Evolutionary conservation across 2,797 vertebrate genomes (phyloP), one percentile per base, ranked within the genome.

Genomic region (Esox masquinongy): DNA sequence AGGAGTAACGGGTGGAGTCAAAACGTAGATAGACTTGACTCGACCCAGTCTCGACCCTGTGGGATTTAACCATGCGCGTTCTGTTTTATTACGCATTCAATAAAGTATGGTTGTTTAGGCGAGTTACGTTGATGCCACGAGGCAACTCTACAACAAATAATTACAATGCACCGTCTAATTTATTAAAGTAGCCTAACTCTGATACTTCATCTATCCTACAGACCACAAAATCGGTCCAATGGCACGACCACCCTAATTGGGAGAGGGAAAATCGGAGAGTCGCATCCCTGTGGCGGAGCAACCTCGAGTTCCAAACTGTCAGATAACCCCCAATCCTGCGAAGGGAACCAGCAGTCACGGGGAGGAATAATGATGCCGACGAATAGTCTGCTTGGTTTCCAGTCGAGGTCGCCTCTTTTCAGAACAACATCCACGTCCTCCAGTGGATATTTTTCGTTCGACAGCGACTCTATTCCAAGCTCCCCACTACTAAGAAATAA

Each of bases 381-480:
- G 5, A 91, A 88, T 90, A 93, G 93, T 80, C 94, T 94, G 5
- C 88, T 85, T 71, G 94, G 92, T 56, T 95, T 93, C 90, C 94
- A 93, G 85, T 95, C 89, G 69, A 94, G 96, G 82, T 94, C 95
- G 68, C 94, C 95, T 75, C 85, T 94, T 78, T 95, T 92, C 91
- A 92, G 93, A 90, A 92, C 93, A 72, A 90, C 94, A 87, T 94
- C 94, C 85, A 93, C 93, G 85, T 92, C 92, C 51, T 98, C 97
- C 88, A 98, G 96, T 86, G 97, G 97, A 81, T 98, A 98, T 93
- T 96, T 95, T 93, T 97, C 97, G 84, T 95, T 92, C 85, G 96
- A 98, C 84, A 88, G 91, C 80, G 95, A 96, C 86, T 96, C 95
- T 16, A 53, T 83, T 77, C 93, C 93, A 85, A 94, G 91, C 90